These are phyloP conservation scores for Crotalus helleri DNA, from an alignment of 2,113 vertebrate genomes.

Conservation along the genomic window DNA sequence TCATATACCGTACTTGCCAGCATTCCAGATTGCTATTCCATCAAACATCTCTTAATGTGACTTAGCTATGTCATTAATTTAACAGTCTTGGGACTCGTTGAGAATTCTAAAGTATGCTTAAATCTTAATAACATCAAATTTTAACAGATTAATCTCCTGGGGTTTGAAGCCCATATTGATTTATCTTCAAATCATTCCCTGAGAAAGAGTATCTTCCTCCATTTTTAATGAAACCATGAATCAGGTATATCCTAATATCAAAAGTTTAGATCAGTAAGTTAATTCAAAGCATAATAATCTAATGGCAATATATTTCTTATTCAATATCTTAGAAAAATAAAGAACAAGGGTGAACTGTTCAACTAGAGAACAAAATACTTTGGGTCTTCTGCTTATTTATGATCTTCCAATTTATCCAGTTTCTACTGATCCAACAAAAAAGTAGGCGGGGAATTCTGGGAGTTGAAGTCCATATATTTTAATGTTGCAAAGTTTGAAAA, in stretches of 20 bases:
- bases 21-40: not conserved
- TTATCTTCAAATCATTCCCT: not conserved
- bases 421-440: not conserved
- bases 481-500: not conserved
- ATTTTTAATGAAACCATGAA: not conserved
- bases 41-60: not conserved
- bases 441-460: not conserved
- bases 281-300: not conserved
- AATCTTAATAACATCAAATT: not conserved
- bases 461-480: not conserved
- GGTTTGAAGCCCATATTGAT: not conserved
- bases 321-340: not conserved
- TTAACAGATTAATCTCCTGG: not conserved
- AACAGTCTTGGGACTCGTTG: not conserved
- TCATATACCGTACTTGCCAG: not conserved
- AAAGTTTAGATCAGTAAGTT: not conserved
- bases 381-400: not conserved
- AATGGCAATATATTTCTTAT: not conserved
- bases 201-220: not conserved
- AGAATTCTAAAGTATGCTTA: not conserved
- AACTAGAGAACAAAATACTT: not conserved
- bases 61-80: not conserved
- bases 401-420: not conserved
- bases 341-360: not conserved
- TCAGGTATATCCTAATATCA: not conserved